phyloP scores from a whole-genome alignment of 2,797 vertebrate species.

The Syndactyla subalaris region DNA sequence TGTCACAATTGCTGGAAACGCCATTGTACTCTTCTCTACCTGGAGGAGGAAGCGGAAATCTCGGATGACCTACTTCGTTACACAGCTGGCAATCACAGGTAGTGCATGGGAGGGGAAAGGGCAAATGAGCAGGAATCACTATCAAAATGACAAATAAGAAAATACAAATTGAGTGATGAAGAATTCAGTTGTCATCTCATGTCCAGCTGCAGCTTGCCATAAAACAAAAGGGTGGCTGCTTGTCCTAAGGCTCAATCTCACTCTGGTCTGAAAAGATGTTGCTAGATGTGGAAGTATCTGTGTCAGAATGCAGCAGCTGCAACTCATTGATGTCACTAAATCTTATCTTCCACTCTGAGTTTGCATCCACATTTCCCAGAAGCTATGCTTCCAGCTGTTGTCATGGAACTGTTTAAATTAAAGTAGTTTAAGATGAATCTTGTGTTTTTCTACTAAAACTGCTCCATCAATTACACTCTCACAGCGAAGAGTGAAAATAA shows the following conservation, averaged over 20 bases:
- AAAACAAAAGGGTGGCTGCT: background rate
- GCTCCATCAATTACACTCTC: background rate
- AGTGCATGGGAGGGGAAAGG: background rate
- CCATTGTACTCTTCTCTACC: conserved; percentile 73
- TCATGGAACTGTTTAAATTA: conserved; percentile 11
- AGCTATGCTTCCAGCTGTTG: conserved; percentile 1
- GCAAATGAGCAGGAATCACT: background rate
- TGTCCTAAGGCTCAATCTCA: background rate
- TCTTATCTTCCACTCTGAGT: background rate
- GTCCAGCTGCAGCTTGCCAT: background rate
- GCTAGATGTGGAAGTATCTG: background rate
- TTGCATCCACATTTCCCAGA: background rate
- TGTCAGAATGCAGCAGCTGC: background rate
- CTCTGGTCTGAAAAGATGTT: background rate
- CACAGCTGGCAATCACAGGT: conserved; percentile 81
- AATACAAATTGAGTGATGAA: background rate
- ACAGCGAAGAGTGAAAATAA: background rate
- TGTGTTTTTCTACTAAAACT: conserved; percentile 1
- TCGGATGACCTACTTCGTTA: conserved; percentile 82
- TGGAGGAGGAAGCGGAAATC: conserved; percentile 79
- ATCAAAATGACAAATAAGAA: background rate
- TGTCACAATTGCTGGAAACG: conserved; percentile 76
- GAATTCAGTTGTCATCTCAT: background rate
- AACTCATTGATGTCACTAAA: background rate
- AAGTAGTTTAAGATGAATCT: background rate